These are phyloP conservation scores for Ommatoiulus sabulosus DNA, from an alignment of 2,888 invertebrate genomes.

Conservation along the genomic window DNA sequence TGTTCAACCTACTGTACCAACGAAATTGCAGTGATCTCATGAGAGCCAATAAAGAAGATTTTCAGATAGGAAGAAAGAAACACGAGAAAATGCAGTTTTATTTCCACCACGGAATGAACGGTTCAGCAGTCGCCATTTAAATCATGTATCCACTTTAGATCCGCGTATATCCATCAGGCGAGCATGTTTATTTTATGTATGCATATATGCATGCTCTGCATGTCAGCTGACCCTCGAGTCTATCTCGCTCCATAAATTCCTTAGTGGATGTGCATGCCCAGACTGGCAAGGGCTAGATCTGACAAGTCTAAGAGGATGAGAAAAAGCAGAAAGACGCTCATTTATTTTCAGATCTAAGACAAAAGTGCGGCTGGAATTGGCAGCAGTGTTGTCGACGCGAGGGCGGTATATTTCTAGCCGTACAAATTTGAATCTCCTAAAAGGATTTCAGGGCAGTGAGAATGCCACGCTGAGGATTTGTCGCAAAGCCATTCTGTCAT, in stretches of 20 bases:
- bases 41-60: not conserved
- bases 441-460: not conserved
- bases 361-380: not conserved
- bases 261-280: no score
- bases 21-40: not conserved
- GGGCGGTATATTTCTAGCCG: not conserved
- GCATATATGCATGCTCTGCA: not conserved
- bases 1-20: not conserved
- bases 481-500: conserved; percentile 14
- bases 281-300: not conserved
- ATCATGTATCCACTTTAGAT: not conserved
- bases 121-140: not conserved
- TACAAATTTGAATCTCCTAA: conserved; percentile 19
- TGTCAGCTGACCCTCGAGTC: conserved; percentile 2
- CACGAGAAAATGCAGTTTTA: not conserved
- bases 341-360: not conserved
- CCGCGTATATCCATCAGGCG: not conserved
- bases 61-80: not conserved
- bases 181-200: conserved; percentile 19
- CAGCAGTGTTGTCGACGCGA: not conserved
- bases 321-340: not conserved
- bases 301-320: conserved; percentile 19
- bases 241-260: conserved; percentile 10
- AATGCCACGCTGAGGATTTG: conserved; percentile 4
- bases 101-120: not conserved